These are phyloP conservation scores for Centruroides sculpturatus DNA, from an alignment of 1,140 invertebrate genomes.

Conservation along the genomic window DNA sequence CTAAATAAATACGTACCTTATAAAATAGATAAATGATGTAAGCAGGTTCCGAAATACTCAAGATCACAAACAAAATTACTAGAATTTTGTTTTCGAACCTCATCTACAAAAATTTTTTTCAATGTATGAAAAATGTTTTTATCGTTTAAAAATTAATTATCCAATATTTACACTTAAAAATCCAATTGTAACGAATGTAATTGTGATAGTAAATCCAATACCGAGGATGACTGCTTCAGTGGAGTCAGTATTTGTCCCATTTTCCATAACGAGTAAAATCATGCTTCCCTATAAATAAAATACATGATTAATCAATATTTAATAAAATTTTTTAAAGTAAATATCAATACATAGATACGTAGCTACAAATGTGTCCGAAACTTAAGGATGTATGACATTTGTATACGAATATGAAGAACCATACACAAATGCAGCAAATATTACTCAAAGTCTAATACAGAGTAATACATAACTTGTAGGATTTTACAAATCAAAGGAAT, in stretches of 20 bases:
- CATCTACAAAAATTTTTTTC: not conserved
- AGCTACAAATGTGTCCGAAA: too few species aligned
- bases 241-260: not conserved
- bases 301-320: too few species aligned
- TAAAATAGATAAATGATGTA: constrained; percentile 10
- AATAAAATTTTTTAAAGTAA: too few species aligned
- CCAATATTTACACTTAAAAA: constrained; percentile 9
- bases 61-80: constrained; percentile 4
- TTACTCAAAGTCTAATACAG: too few species aligned
- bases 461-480: too few species aligned
- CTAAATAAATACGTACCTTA: constrained; percentile 2
- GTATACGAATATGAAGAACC: too few species aligned
- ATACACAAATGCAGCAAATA: too few species aligned
- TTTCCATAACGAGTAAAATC: constrained; percentile 9
- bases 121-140: too few species aligned
- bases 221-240: constrained; percentile 6
- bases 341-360: too few species aligned
- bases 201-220: constrained; percentile 5
- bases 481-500: too few species aligned
- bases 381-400: too few species aligned
- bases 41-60: constrained; percentile 6
- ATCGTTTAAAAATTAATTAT: not conserved
- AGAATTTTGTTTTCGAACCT: constrained; percentile 7
- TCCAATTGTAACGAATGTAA: constrained; percentile 6
- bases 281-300: constrained; percentile 6